A percentile compares a stretch with the other conserved stretches of the same genome.
phyloP scores from a whole-genome alignment of 2,888 invertebrate species.

The Idaea dimidiata region DNA sequence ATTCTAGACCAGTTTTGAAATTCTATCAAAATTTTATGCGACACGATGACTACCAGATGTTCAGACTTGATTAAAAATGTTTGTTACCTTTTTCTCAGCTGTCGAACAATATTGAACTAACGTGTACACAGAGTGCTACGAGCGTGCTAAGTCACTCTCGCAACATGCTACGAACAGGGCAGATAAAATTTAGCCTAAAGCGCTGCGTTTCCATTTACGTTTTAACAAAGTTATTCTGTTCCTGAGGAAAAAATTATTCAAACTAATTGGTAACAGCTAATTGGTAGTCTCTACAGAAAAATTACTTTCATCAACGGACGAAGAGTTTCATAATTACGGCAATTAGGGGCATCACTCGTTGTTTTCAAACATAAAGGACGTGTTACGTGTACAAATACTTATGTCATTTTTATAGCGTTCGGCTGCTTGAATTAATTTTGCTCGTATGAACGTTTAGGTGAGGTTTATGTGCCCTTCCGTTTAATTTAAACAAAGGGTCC shows the following conservation, averaged over 20 bases:
- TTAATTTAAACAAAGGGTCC: neutral
- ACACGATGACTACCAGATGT: slow-evolving; percentile 1
- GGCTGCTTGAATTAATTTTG: slow-evolving; percentile 38
- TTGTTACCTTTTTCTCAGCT: neutral
- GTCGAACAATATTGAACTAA: neutral
- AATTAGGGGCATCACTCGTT: slow-evolving; percentile 63
- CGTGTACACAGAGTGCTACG: neutral
- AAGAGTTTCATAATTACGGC: slow-evolving; percentile 75
- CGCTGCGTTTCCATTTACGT: neutral
- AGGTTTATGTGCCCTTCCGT: neutral
- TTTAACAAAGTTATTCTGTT: slow-evolving; percentile 19
- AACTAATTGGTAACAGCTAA: slow-evolving; percentile 70
- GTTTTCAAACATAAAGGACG: slow-evolving; percentile 62
- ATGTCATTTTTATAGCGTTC: slow-evolving; percentile 51
- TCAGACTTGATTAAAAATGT: neutral
- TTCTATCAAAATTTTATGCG: neutral
- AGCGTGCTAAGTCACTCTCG: neutral
- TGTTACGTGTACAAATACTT: slow-evolving; percentile 61
- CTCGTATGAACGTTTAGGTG: neutral
- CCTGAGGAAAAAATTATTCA: slow-evolving; percentile 58
- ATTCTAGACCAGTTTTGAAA: neutral
- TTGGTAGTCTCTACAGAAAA: slow-evolving; percentile 74
- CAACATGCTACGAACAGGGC: neutral
- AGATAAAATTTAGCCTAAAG: slow-evolving; percentile 14
- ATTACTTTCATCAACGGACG: slow-evolving; percentile 75